phyloP scores from a whole-genome alignment of 2,113 vertebrate species.

The Rhinopomastus cyanomelas region DNA sequence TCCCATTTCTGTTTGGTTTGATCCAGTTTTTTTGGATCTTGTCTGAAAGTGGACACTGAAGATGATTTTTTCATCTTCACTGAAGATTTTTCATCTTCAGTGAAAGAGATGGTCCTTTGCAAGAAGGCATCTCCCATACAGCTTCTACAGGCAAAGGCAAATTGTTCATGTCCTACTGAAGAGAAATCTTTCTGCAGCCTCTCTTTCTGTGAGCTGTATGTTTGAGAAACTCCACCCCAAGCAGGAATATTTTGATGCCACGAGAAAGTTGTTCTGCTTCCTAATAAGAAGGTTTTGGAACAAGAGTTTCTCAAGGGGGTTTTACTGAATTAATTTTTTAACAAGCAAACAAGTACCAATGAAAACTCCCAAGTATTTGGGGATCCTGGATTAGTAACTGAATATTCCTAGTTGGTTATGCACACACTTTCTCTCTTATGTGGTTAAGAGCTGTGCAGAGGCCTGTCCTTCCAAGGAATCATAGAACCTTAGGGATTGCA shows the following conservation, averaged over 20 bases:
- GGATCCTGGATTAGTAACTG: not conserved
- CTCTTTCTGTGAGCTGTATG: not conserved
- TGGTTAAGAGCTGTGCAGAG: constrained; percentile 39
- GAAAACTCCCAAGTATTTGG: not conserved
- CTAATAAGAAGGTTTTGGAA: constrained; percentile 17
- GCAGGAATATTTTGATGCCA: not conserved
- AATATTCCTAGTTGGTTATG: constrained; percentile 21
- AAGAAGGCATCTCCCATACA: not conserved
- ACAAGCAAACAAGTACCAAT: not conserved
- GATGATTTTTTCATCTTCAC: no score
- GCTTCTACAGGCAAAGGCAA: not conserved
- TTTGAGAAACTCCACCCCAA: not conserved
- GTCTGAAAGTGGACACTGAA: not conserved
- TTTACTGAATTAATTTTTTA: not conserved
- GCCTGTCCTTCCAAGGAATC: constrained; percentile 13
- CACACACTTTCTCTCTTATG: constrained; percentile 19
- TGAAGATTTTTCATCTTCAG: no score
- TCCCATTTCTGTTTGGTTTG: not conserved
- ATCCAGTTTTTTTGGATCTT: not conserved
- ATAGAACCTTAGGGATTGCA: no score
- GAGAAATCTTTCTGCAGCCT: not conserved
- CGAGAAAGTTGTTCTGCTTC: not conserved
- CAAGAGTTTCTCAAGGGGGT: not conserved
- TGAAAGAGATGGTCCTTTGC: not conserved
- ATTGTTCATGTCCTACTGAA: not conserved